Conservation (phyloP, 2,113 vertebrate genomes). For the Hippocampus zosterae region DNA sequence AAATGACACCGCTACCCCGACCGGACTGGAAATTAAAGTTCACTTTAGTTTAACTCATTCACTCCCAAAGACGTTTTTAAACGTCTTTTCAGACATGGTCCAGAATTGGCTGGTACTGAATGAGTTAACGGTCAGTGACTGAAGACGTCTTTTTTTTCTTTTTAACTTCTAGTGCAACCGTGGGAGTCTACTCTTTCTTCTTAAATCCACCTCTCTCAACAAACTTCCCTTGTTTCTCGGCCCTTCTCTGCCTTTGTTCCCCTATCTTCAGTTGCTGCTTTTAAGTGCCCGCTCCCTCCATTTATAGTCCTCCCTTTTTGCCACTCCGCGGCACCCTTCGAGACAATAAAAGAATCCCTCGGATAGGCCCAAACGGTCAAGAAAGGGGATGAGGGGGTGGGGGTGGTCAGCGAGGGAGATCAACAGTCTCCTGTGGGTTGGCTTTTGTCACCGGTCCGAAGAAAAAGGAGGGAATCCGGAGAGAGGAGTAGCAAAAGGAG, state of each 20-base stretch:
- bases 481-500: conserved; percentile 38
- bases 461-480: conserved; percentile 56
- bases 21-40: not conserved
- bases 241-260: conserved; percentile 55
- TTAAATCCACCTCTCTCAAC: conserved; percentile 51
- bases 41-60: not conserved
- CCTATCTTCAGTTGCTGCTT: conserved; percentile 35
- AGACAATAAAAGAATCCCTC: conserved; percentile 63
- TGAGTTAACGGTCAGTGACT: not conserved
- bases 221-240: conserved; percentile 30
- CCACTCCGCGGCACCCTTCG: conserved; percentile 32
- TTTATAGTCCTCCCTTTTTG: conserved; percentile 23
- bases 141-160: not conserved
- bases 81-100: too few species aligned
- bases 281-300: conserved; percentile 43
- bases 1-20: not conserved
- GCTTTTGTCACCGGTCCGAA: conserved; percentile 61
- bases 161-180: not conserved
- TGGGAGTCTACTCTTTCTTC: conserved; percentile 46
- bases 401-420: conserved; percentile 34
- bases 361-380: conserved; percentile 23
- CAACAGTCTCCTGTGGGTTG: conserved; percentile 60
- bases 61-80: too few species aligned
- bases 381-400: not conserved
- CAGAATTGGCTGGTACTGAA: too few species aligned